These are phyloP conservation scores for Spondyliosoma cantharus DNA, from an alignment of 2,797 vertebrate genomes.

Conservation along the genomic window DNA sequence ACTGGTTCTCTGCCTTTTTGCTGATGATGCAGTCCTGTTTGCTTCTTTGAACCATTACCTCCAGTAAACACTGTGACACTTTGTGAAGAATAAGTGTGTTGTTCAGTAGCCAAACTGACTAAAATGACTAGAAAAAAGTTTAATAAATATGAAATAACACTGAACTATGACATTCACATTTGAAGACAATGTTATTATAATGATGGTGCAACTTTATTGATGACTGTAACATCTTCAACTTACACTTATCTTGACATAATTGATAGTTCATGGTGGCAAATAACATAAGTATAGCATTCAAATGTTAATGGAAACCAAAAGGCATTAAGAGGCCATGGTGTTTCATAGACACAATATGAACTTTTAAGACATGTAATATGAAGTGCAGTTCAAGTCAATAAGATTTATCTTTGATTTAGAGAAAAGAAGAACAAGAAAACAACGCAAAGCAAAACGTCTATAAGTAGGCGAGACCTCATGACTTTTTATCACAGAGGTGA, in stretches of 20 bases:
- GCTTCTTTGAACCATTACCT: not conserved
- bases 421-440: slow-evolving; percentile 44
- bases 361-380: slow-evolving; percentile 53
- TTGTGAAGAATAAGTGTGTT: not conserved
- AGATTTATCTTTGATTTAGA: slow-evolving; percentile 20
- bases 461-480: slow-evolving; percentile 15
- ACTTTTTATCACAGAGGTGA: slow-evolving; percentile 17
- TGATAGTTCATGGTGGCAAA: slow-evolving; percentile 32
- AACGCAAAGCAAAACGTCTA: slow-evolving; percentile 26
- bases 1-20: slow-evolving; percentile 2
- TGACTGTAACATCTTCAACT: slow-evolving; percentile 32
- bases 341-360: slow-evolving; percentile 40
- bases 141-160: slow-evolving; percentile 6
- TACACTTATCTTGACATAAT: slow-evolving; percentile 46
- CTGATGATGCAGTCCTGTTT: slow-evolving; percentile 9
- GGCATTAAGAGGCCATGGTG: slow-evolving; percentile 39
- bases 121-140: not conserved
- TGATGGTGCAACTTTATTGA: slow-evolving; percentile 58
- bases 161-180: slow-evolving; percentile 40
- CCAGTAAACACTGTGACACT: not conserved
- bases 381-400: slow-evolving; percentile 59
- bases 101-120: not conserved
- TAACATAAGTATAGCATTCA: slow-evolving; percentile 37
- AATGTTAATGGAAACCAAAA: slow-evolving; percentile 39
- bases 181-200: slow-evolving; percentile 35